Evolutionary conservation across 92 coral and sea anemone genomes (phyloP), one percentile per base, ranked within the genome.

Genomic region (Galaxea fascicularis): DNA sequence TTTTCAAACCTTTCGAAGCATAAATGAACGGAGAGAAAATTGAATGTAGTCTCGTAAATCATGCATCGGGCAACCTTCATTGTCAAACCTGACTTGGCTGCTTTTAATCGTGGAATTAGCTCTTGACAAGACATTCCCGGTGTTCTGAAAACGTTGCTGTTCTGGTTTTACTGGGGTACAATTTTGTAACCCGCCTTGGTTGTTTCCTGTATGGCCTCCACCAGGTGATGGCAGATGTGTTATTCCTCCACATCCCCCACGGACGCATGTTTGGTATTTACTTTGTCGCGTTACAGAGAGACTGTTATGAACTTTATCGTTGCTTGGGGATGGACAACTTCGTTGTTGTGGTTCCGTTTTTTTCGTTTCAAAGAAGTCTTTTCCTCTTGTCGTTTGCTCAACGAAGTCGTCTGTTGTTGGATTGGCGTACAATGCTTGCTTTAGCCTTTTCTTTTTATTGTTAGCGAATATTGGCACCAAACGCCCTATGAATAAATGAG

Each of bases 371-470:
- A 54, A 53, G 29, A 12, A 41, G 16, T 53, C 57, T 14, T 30
- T 76, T 28, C 15, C 70, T 58, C 44, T 53, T 79, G 74, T 7
- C 47, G 41, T 27, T 44, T 80, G 67, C 24, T 16, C 66, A 4
- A 4, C 63, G 18, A 52, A 30, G 56, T 57, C 60, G 41, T 82
- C 71, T 25, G 71, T 49, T 51, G 84, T 28, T 65, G 98, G 98
- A 73, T 87, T 92, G 51, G 98, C 95, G 41, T 92, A 94, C 78
- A 94, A 75, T 30, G 95, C 98, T 85, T 94, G 95, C 49, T 91
- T 93, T n/a, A 92, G 64, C 57, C 95, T 86, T 79, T 91, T 92
- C 87, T 87, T 94, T 66, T 92, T 94, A 91, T 89, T 91, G 91
- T 90, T 94, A 21, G 90, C 87, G 76, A 94, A 94, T 63, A 94